Conservation (phyloP, 2,888 invertebrate genomes). For the Oegoconia quadripuncta region DNA sequence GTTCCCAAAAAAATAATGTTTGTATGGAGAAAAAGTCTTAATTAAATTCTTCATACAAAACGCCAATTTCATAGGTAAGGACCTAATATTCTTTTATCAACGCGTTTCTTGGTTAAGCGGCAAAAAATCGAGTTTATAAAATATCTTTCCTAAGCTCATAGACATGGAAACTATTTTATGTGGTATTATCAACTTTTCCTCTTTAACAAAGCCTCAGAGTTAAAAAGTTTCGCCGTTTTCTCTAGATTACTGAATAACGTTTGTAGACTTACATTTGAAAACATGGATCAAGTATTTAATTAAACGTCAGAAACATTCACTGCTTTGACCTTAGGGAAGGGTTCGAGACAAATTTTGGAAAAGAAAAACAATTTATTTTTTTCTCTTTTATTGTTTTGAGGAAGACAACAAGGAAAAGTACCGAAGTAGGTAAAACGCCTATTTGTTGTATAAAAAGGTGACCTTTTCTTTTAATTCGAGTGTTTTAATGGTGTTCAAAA, state of each 20-base stretch:
- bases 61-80: too few relatives aligned
- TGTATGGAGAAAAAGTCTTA: too few relatives aligned
- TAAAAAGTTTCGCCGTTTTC: slow-evolving; percentile 33
- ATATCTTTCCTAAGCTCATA: slow-evolving; percentile 5
- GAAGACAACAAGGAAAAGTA: neutral
- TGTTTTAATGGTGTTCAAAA: too few relatives aligned
- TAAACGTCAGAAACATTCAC: slow-evolving; percentile 26
- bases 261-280: slow-evolving; percentile 31
- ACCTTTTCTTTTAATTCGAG: too few relatives aligned
- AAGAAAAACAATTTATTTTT: neutral
- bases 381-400: too few relatives aligned
- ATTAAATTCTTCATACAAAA: too few relatives aligned
- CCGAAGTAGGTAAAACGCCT: too few relatives aligned
- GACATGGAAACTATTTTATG: slow-evolving; percentile 29
- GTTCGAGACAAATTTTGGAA: neutral
- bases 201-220: slow-evolving; percentile 38
- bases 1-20: too few relatives aligned
- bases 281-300: slow-evolving; percentile 33
- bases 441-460: too few relatives aligned
- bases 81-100: too few relatives aligned
- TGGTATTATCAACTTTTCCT: slow-evolving; percentile 46
- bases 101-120: too few relatives aligned
- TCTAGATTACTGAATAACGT: slow-evolving; percentile 33
- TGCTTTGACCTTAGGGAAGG: neutral
- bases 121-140: too few relatives aligned